These are phyloP conservation scores for Phoebastria nigripes DNA, from an alignment of 2,797 vertebrate species.

Conservation along the genomic window DNA sequence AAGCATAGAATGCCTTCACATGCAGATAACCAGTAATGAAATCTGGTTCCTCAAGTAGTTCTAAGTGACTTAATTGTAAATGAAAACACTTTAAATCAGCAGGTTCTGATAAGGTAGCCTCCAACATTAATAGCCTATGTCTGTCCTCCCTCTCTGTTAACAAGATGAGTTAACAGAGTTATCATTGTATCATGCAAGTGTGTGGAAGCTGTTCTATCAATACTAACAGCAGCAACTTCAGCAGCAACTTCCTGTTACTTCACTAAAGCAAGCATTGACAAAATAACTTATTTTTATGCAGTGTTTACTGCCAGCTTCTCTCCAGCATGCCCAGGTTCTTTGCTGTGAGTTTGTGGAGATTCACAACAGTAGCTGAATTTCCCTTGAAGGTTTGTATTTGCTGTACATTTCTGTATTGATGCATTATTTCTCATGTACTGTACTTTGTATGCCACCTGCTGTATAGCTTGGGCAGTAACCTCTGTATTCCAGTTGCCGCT, in stretches of 20 bases:
- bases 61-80: not conserved
- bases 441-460: constrained; percentile 41
- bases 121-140: not conserved
- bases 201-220: not conserved
- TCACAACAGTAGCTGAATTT: not conserved
- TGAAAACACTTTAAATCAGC: not conserved
- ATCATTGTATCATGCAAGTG: not conserved
- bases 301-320: not conserved
- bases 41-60: not conserved
- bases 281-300: not conserved
- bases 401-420: not conserved
- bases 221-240: not conserved
- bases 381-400: not conserved
- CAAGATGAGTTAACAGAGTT: not conserved
- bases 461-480: constrained; percentile 9
- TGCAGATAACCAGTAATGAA: not conserved
- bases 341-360: not conserved
- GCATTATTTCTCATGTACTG: not conserved
- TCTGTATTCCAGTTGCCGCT: not conserved
- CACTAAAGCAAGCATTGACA: not conserved
- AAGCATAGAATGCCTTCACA: not conserved
- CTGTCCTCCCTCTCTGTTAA: not conserved
- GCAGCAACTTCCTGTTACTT: not conserved
- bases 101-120: not conserved
- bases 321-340: not conserved